Evolutionary conservation across 2,888 invertebrate species (phyloP).

Genomic region (Tiliacea citrago): DNA sequence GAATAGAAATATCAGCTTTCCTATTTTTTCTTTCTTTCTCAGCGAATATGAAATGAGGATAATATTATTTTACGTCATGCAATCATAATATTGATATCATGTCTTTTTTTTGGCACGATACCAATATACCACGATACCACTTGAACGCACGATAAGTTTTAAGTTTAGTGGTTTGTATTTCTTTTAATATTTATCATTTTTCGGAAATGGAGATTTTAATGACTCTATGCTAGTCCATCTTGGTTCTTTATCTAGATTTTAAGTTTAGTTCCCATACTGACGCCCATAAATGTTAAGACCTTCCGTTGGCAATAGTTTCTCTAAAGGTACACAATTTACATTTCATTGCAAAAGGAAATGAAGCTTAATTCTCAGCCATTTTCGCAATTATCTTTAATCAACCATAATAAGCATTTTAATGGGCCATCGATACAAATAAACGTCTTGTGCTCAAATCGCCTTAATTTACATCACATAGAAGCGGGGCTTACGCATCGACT

Average conservation of each 20-base stretch:
- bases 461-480: slow-evolving; percentile 71
- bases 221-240: not conserved
- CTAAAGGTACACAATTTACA: slow-evolving; percentile 14
- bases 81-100: slow-evolving; percentile 42
- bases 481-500: slow-evolving; percentile 65
- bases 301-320: slow-evolving; percentile 5
- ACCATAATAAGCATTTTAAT: slow-evolving; percentile 64
- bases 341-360: slow-evolving; percentile 51
- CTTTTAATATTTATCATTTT: slow-evolving; percentile 5
- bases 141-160: slow-evolving; percentile 40
- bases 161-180: slow-evolving; percentile 22
- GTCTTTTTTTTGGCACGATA: slow-evolving; percentile 43
- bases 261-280: not conserved
- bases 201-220: slow-evolving; percentile 9
- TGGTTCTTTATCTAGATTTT: not conserved
- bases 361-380: slow-evolving; percentile 41
- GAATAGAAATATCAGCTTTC: slow-evolving; percentile 18
- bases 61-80: slow-evolving; percentile 45
- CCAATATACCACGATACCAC: slow-evolving; percentile 25
- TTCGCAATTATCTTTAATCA: slow-evolving; percentile 64
- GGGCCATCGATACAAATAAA: slow-evolving; percentile 67
- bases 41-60: slow-evolving; percentile 35
- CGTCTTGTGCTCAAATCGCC: slow-evolving; percentile 69
- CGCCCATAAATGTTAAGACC: not conserved
- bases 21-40: slow-evolving; percentile 3